phyloP scores from a whole-genome alignment of 2,888 invertebrate genomes.

The Hartigia nigra region DNA sequence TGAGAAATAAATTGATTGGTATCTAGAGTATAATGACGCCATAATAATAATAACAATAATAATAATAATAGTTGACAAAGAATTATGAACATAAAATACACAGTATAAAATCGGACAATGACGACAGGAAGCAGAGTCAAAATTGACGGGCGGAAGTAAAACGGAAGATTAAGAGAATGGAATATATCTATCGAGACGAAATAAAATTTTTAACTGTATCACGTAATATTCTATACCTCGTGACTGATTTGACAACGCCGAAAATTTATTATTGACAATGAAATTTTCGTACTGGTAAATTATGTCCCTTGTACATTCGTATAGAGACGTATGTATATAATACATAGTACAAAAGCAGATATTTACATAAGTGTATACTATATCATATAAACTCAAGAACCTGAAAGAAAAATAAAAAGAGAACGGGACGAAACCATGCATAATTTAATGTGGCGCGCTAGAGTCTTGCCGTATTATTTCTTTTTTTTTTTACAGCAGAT shows the following conservation, averaged over 20 bases:
- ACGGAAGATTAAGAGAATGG: background rate
- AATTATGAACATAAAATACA: no score
- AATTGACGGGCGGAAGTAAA: background rate
- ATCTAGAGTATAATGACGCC: no score
- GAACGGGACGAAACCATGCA: background rate
- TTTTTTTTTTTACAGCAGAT: background rate
- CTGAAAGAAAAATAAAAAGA: background rate
- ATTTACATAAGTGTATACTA: background rate
- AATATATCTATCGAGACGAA: slow-evolving; percentile 1
- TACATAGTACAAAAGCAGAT: background rate
- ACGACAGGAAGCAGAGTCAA: slow-evolving; percentile 8
- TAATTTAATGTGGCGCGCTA: background rate
- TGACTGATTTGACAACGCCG: background rate
- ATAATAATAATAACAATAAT: no score
- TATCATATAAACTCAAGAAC: background rate
- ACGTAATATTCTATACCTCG: background rate
- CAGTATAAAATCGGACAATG: slow-evolving; percentile 13
- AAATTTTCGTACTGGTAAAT: background rate
- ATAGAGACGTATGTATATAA: background rate
- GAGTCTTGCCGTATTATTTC: background rate
- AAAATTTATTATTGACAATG: background rate
- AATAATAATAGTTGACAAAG: no score
- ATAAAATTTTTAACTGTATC: slow-evolving; percentile 5
- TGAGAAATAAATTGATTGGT: no score
- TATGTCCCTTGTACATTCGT: background rate